Percentiles rank a stretch among this genome's conserved stretches.
Evolutionary conservation across 2,113 vertebrate genomes (phyloP).

Genomic region (Otolemur garnettii): DNA sequence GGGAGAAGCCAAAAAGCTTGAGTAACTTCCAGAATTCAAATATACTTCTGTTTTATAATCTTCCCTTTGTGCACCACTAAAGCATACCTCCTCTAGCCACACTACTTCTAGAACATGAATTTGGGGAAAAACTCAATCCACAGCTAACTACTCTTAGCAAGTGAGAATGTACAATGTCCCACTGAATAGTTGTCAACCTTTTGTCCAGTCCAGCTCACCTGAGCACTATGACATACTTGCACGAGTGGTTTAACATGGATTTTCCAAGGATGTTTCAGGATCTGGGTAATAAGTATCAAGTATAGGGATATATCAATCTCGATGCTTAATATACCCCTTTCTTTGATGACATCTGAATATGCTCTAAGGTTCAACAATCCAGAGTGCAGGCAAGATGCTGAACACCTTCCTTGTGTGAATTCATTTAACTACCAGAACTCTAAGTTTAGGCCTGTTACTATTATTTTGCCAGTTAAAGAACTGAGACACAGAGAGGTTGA

Average conservation of each 20-base stretch:
- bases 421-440: neutral
- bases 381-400: neutral
- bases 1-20: neutral
- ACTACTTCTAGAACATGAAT: neutral
- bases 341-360: neutral
- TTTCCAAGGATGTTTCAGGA: neutral
- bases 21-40: conserved; percentile 9
- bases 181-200: neutral
- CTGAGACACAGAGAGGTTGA: neutral
- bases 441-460: neutral
- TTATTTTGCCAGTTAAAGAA: neutral
- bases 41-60: neutral
- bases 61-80: neutral
- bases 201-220: neutral
- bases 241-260: neutral
- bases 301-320: neutral
- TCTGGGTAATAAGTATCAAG: neutral
- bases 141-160: neutral
- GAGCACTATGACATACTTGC: neutral
- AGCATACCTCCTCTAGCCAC: neutral
- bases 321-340: neutral
- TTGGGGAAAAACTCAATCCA: neutral
- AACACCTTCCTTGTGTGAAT: neutral
- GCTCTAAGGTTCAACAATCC: neutral
- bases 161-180: neutral